Evolutionary conservation across 2,113 vertebrate genomes (phyloP).

Genomic region (Marmota flaviventris): DNA sequence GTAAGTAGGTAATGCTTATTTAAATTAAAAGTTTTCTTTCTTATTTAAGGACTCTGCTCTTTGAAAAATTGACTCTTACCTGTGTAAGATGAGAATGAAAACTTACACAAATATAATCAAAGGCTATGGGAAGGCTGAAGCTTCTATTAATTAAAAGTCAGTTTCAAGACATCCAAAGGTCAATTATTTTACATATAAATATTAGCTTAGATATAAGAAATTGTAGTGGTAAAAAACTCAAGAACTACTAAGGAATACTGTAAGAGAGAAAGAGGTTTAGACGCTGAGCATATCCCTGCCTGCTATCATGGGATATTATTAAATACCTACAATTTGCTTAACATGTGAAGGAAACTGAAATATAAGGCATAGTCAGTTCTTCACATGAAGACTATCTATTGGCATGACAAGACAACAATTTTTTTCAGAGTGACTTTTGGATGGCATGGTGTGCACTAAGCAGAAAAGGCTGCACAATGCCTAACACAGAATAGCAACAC

Average conservation of each 20-base stretch:
- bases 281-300: not conserved
- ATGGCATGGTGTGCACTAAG: not conserved
- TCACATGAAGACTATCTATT: not conserved
- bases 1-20: slow-evolving; percentile 73
- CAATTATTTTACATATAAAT: slow-evolving; percentile 63
- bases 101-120: slow-evolving; percentile 61
- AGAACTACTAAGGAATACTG: not conserved
- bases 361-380: not conserved
- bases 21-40: slow-evolving; percentile 78
- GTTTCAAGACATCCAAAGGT: not conserved
- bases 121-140: slow-evolving; percentile 19
- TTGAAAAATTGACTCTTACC: slow-evolving; percentile 66
- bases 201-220: not conserved
- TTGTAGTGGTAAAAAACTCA: not conserved
- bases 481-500: rapidly evolving
- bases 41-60: slow-evolving; percentile 30
- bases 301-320: not conserved
- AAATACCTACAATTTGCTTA: not conserved
- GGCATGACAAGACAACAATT: not conserved
- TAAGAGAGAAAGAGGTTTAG: not conserved
- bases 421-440: not conserved
- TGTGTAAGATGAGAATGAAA: slow-evolving; percentile 33
- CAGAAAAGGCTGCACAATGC: not conserved
- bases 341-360: not conserved
- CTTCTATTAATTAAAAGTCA: slow-evolving; percentile 31